phyloP scores from a whole-genome alignment of 2,888 invertebrate genomes.

The Ischnura elegans region DNA sequence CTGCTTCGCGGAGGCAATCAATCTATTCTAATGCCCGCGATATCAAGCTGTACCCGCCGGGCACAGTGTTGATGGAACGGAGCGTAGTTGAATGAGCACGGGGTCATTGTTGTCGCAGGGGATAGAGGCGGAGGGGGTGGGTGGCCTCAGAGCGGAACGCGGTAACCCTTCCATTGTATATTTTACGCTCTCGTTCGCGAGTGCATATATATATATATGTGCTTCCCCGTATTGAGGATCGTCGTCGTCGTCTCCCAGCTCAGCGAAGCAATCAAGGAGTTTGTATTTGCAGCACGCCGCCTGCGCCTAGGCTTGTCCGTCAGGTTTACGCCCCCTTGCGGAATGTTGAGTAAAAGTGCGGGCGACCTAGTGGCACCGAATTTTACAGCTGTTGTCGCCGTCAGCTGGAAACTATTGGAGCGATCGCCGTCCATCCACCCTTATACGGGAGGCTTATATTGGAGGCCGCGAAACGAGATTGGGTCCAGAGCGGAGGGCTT shows the following conservation, averaged over 20 bases:
- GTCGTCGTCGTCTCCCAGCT: too few relatives aligned
- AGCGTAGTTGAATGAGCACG: neutral
- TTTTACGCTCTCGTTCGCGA: neutral
- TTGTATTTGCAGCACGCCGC: constrained; percentile 12
- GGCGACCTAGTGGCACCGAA: neutral
- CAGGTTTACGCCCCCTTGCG: neutral
- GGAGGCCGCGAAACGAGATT: neutral
- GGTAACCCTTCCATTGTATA: neutral
- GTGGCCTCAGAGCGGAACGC: neutral
- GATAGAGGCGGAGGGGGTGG: neutral
- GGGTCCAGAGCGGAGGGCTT: neutral
- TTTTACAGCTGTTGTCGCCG: neutral
- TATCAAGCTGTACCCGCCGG: neutral
- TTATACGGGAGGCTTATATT: neutral
- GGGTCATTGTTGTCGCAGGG: neutral
- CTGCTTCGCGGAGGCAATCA: neutral
- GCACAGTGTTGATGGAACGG: neutral
- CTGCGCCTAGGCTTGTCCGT: neutral
- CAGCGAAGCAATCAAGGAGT: neutral
- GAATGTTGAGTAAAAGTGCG: neutral
- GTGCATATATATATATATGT: neutral
- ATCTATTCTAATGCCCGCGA: neutral
- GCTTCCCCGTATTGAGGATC: neutral
- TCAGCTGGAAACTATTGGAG: neutral
- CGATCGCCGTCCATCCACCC: neutral